Evolutionary conservation across 1,140 invertebrate species (phyloP), one percentile per base, ranked within the genome.

Genomic region (Bicyclus anynana): DNA sequence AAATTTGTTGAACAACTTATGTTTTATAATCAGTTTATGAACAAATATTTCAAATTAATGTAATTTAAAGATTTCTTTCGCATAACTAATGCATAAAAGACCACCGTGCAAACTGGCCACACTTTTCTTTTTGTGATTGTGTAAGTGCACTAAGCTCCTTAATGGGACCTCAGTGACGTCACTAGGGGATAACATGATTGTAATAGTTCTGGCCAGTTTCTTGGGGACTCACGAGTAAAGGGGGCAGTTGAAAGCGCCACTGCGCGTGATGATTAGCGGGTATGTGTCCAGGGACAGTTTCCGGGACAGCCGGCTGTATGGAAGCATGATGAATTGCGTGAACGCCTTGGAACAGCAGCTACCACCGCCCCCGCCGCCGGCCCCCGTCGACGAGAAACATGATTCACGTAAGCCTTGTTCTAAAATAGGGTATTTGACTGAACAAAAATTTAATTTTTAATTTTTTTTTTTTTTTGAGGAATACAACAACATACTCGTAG

Each of bases 321-420:
- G 94, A 91, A 95, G 94, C 91, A 94, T 94, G 93, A 91, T 95
- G 91, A 95, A 95, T 92, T 94, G 94, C 91, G 94, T 94, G 84
- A 95, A 95, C 91, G 92, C 93, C 60, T 91, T 95, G 89, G 94
- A 95, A 86, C 93, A 93, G 84, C 93, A 94, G 89, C 90, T 94
- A 81, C 93, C 93, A 62, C 92, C 92, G 65, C 92, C 92, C 65
- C 93, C 94, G 82, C 93, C 92, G 73, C 92, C 93, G 72, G 92
- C 93, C 73, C 92, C 93, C 74, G 91, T 92, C 79, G 94, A 94
- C 81, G 93, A 94, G 88, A 94, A 94, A 89, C 93, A 94, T 80
- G 94, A 95, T 88, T 94, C 94, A 91, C 93, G 94, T 95, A 93
- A 95, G 94, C 64, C 50, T 52, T 48, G 23, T 21, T 23, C 14